Evolutionary conservation across 1,140 invertebrate genomes (phyloP), one percentile per base, ranked within the genome.

Genomic region (Anastrepha obliqua): DNA sequence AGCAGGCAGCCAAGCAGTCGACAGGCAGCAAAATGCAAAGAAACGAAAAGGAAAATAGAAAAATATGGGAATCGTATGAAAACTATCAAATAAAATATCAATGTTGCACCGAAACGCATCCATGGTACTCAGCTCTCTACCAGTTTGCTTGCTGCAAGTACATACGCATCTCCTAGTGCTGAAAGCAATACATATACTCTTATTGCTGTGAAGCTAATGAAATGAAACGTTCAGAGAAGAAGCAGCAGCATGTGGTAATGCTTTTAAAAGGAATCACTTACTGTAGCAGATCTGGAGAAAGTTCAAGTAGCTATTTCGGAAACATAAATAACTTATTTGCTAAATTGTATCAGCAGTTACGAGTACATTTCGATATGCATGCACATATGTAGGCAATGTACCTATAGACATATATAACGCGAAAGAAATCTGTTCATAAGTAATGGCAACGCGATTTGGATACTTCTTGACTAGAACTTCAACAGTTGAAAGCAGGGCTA

Each of bases 251-350:
- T 47, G 67, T 39, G 39, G 67, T 74, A 11, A 42, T 42, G 44
- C 44, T 74, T 55, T 74, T 39, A 39, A 47, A 74, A 47, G 67
- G 67, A 74, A 74, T 74, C 67, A 74, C 67, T 74, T 74, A 74
- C 11, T 74, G 67, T 5, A 47, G 67, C 3, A 47, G 39, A 74
- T 17, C 42, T 74, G 13, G 13, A 74, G 67, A 74, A 74, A 74
- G 67, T 74, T 74, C 67, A 74, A 74, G 67, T 44, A 67, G 65
- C 39, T 67, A 67, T 67, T 67, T 67, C 65, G 65, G 29, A 74
- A 74, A 74, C 44, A 74, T 42, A 74, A 74, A 74, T 74, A 74
- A 74, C 11, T 74, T 74, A 74, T 74, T 74, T 74, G 67, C 67
- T 74, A 74, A 74, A 74, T 74, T 74, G 67, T 74, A 74, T 74